Conservation (phyloP, 2,113 vertebrate genomes). For the Pollachius pollachius region DNA sequence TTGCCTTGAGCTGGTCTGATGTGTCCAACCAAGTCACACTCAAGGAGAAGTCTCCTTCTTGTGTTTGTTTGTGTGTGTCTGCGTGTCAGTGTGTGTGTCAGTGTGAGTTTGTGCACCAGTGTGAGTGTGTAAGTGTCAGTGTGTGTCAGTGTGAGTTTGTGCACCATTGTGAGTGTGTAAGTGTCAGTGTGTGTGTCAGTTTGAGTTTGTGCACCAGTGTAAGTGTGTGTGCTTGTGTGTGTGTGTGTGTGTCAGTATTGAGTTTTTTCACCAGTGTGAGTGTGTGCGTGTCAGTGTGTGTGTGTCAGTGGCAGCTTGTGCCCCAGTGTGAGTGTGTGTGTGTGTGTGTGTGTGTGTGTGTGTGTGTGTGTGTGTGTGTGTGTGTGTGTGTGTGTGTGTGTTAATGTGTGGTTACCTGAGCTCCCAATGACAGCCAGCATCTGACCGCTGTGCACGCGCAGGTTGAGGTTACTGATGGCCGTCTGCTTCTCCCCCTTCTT, state of each 20-base stretch:
- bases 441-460: constrained; percentile 87
- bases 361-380: neutral
- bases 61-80: no score
- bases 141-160: no score
- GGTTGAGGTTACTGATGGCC: constrained; percentile 84
- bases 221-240: no score
- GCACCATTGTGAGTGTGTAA: neutral
- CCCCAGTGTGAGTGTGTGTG: neutral
- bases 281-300: no score
- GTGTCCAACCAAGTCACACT: no score
- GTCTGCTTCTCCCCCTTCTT: constrained; percentile 69
- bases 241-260: neutral
- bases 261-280: no score
- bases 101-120: neutral
- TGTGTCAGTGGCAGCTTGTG: no score
- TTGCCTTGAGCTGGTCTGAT: no score
- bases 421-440: constrained; percentile 95
- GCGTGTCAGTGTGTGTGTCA: no score
- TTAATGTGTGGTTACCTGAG: constrained; percentile 75
- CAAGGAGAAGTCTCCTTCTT: no score
- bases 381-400: constrained; percentile 8
- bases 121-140: no score
- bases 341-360: neutral
- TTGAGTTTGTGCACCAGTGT: no score
- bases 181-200: neutral